phyloP scores from a whole-genome alignment of 2,797 vertebrate genomes.

The Rallus crepitans region DNA sequence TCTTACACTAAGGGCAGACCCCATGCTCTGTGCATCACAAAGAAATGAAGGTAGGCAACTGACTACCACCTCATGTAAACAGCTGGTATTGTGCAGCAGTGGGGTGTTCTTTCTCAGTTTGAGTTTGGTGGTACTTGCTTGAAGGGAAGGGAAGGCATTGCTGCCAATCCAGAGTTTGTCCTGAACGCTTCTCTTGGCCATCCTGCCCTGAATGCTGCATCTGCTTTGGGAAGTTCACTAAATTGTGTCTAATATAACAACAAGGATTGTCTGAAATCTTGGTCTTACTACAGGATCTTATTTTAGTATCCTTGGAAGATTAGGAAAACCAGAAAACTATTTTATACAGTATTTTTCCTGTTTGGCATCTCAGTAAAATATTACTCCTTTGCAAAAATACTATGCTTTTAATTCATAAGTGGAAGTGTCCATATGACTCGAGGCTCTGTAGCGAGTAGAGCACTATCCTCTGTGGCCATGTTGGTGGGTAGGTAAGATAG shows the following conservation, averaged over 20 bases:
- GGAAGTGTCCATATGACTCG: background rate
- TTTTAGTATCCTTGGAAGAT: background rate
- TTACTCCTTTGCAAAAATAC: background rate
- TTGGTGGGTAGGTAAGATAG: background rate
- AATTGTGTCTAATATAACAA: background rate
- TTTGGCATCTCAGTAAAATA: background rate
- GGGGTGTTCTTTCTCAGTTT: background rate
- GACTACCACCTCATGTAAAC: accelerated
- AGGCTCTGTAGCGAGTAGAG: background rate
- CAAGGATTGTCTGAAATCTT: background rate
- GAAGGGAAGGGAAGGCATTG: background rate
- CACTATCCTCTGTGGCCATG: background rate
- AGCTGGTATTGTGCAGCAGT: background rate
- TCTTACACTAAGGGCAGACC: background rate
- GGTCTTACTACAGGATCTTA: background rate
- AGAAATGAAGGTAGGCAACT: background rate
- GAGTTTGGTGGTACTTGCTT: background rate
- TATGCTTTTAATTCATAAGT: background rate
- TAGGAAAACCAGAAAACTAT: background rate
- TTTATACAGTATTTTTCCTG: background rate
- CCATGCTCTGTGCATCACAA: background rate
- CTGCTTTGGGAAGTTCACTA: background rate
- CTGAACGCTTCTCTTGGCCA: background rate
- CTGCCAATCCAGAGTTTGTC: background rate
- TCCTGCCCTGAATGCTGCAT: background rate